Evolutionary conservation across 1,140 invertebrate species (phyloP), one percentile per base, ranked within the genome.

Genomic region (Drosophila nigrodunni): DNA sequence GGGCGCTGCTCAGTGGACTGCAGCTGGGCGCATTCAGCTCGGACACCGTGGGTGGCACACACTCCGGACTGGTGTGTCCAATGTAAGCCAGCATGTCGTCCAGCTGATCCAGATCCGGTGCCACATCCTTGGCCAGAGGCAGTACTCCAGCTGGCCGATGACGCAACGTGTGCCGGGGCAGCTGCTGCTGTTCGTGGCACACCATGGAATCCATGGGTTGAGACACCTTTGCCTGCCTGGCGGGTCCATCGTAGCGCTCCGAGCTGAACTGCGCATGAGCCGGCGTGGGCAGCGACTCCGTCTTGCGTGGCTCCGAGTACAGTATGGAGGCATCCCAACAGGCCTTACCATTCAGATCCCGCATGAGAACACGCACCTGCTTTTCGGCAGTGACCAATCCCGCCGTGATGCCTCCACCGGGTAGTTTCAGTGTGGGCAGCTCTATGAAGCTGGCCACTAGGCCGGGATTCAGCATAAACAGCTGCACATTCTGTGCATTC

Each of bases 301-400:
- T 5, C 15, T 81, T 89, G 2, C 93, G 91, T 0, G 96, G 96
- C 76, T 96, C 95, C 87, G 95, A 95, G 91, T 98, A 97, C 1
- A 99, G 93, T 49, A 98, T 96, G 0, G 97, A 97, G 55, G 97
- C 97, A 92, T 99, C 98, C 98, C 98, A 99, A 76, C 97, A 98
- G 55, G 97, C 97, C 93, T 99, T 99, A n/a, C 98, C 98, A 52
- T 97, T 96, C n/a, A 99, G 93, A 93, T 99, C 98, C 35, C 98
- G 94, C 52, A 99, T 93, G 9, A 99, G 94, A 18, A 99, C 95
- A 34, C 98, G 94, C 21, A 98, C 97, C 95, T 93, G 95, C 81
- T 94, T 94, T 71, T 95, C 94, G 9, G 95, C 95, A 0, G 95
- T 95, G 39, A 94, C 93, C 34, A 95, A 73, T 15, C 95, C 95